Evolutionary conservation across 2,888 invertebrate species (phyloP).

Genomic region (Chaetogeoica ovagalla): DNA sequence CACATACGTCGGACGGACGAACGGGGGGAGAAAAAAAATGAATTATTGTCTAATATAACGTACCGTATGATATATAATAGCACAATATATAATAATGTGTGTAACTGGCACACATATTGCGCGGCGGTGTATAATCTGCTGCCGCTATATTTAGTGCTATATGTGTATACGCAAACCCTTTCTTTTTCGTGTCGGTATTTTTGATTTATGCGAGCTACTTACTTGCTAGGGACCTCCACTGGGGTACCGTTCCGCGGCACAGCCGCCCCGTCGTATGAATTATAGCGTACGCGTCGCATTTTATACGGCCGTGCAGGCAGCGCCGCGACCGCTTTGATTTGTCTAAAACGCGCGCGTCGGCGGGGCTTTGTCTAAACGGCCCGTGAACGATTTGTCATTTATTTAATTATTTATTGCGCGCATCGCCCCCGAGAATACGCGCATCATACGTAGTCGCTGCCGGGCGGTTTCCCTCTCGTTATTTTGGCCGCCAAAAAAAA

Average conservation of each 20-base stretch:
- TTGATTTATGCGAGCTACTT: conserved; percentile 48
- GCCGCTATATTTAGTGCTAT: neutral
- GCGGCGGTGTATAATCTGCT: neutral
- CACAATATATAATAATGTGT: neutral
- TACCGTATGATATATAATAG: neutral
- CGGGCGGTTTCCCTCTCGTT: neutral
- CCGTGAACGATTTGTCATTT: conserved; percentile 51
- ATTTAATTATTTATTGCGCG: conserved; percentile 41
- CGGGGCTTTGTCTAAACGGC: conserved; percentile 46
- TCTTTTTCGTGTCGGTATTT: conserved; percentile 13
- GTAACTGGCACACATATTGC: neutral
- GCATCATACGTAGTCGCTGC: conserved; percentile 12
- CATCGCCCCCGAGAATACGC: conserved; percentile 8
- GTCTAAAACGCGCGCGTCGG: conserved; percentile 46
- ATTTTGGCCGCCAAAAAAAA: neutral
- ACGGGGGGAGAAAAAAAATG: neutral
- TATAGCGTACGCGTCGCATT: neutral
- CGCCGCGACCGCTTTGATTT: conserved; percentile 38
- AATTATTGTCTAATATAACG: conserved; percentile 22
- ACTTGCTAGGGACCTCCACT: conserved; percentile 22
- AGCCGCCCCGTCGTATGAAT: conserved; percentile 4
- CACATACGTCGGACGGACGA: conserved; percentile 8
- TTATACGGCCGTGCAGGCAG: neutral
- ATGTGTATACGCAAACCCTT: conserved; percentile 14
- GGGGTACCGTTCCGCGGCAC: neutral